Evolutionary conservation across 2,888 invertebrate genomes (phyloP), one percentile per base, ranked within the genome.

Genomic region (Tryphoninae sp.): DNA sequence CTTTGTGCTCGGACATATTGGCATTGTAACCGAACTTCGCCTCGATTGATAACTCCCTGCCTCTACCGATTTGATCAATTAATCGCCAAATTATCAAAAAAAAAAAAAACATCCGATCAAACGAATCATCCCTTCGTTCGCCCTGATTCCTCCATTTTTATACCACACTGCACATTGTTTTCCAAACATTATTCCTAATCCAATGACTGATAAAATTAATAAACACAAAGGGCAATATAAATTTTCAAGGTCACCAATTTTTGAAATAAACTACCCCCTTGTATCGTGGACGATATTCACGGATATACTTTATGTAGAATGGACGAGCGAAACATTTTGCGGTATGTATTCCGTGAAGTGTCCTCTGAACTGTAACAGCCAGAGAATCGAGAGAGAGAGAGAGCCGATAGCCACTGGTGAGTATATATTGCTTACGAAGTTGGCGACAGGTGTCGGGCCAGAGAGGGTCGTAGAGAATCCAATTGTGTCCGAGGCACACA

Each of bases 371-470:
- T 65, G 64, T 22, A 65, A n/a, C 33, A 62, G 33, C 22, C n/a
- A n/a, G 55, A 19, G 62, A n/a, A 40, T 45, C 45, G 45, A 45
- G 45, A 45, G 33, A 33, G 33, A 33, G 33, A 59, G 62, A 9
- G 51, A 51, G 51, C 65, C 51, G 78, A 73, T 73, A 73, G 73
- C 72, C 72, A 78, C 33, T 53, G 59, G 16, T 53, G 67, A 53
- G 73, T 73, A 68, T 73, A 73, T 68, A 78, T 78, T 73, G 78
- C 73, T 73, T 55, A 73, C 67, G 78, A 78, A 78, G 73, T 78
- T 68, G 78, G 78, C 73, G 78, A 78, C 78, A 78, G 78, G 67
- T 78, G 78, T 78, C 73, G 78, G 67, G 45, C 68, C 23, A 58
- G 58, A 72, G 65, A 26, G 67, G 49, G 13, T 62, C 73, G 61